Percentiles rank a stretch among this genome's conserved stretches.
These are phyloP conservation scores for Nymphalis polychloros DNA, from an alignment of 2,888 invertebrate genomes.

Conservation along the genomic window DNA sequence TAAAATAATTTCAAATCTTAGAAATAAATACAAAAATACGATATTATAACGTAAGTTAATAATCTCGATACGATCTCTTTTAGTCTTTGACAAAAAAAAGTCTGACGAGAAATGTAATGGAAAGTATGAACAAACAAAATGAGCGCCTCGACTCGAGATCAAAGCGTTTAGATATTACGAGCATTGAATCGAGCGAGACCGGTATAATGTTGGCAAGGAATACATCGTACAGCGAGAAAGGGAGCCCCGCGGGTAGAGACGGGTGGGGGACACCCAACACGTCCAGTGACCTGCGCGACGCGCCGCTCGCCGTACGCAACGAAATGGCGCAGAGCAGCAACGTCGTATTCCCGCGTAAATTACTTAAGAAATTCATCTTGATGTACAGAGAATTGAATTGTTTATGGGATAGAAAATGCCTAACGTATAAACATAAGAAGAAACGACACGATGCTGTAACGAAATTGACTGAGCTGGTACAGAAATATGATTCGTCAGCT, in stretches of 20 bases:
- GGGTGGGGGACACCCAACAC: slow-evolving; percentile 35
- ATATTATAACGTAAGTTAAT: too few species aligned
- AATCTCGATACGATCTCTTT: too few species aligned
- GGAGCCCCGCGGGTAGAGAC: slow-evolving; percentile 19
- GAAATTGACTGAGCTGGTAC: slow-evolving; percentile 62
- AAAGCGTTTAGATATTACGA: slow-evolving; percentile 2
- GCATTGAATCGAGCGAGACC: slow-evolving; percentile 22
- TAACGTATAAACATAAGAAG: slow-evolving; percentile 60
- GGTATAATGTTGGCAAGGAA: slow-evolving; percentile 17
- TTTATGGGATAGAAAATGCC: slow-evolving; percentile 61
- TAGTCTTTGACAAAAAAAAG: background rate
- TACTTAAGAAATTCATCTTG: slow-evolving; percentile 60
- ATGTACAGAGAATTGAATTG: slow-evolving; percentile 62
- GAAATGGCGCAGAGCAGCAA: slow-evolving; percentile 52
- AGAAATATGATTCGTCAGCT: slow-evolving; percentile 62
- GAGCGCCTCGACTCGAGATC: background rate
- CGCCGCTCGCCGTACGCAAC: slow-evolving; percentile 60
- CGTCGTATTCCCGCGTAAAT: slow-evolving; percentile 63
- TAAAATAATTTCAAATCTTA: too few species aligned
- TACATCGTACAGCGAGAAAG: slow-evolving; percentile 6
- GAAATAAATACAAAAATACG: too few species aligned
- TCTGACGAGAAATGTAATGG: slow-evolving; percentile 2
- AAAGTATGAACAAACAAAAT: slow-evolving; percentile 3
- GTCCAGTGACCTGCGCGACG: slow-evolving; percentile 67
- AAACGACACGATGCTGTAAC: slow-evolving; percentile 63